These are phyloP conservation scores for Malacoctenus gilli DNA, from an alignment of 2,797 vertebrate species.

Conservation along the genomic window DNA sequence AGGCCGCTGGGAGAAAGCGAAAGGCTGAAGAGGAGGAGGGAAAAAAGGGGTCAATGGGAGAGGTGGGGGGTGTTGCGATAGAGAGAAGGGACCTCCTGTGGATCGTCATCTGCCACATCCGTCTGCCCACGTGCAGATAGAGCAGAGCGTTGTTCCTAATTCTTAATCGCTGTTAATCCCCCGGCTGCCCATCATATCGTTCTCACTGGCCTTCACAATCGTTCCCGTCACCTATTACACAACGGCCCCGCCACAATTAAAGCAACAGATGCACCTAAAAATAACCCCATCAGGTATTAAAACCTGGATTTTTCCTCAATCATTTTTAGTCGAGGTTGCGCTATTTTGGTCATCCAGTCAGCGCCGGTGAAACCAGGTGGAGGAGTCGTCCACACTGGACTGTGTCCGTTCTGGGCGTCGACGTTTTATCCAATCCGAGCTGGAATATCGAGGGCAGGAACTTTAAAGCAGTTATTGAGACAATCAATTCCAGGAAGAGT, in stretches of 20 bases:
- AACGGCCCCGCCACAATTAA: conserved; percentile 41
- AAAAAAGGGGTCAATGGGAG: conserved; percentile 1
- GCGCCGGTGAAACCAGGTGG: too few relatives aligned
- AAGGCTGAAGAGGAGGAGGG: conserved; percentile 9
- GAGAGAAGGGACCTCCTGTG: conserved; percentile 46
- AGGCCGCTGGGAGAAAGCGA: conserved; percentile 14
- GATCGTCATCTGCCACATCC: conserved; percentile 67
- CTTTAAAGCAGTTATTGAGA: too few relatives aligned
- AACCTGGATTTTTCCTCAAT: background rate
- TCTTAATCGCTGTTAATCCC: conserved; percentile 80
- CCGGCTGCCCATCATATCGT: conserved; percentile 51
- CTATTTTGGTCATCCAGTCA: too few relatives aligned
- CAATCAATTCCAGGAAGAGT: too few relatives aligned
- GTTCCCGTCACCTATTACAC: conserved; percentile 44
- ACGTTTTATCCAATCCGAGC: too few relatives aligned
- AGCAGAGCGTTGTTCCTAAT: conserved; percentile 72
- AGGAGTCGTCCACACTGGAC: too few relatives aligned
- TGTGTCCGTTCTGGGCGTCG: too few relatives aligned
- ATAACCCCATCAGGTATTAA: background rate
- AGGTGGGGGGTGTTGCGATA: background rate
- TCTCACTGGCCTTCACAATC: conserved; percentile 44
- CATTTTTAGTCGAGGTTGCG: too few relatives aligned
- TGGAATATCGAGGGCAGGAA: too few relatives aligned
- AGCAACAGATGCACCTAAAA: conserved; percentile 1
- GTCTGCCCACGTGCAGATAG: conserved; percentile 44